phyloP scores from a whole-genome alignment of 2,113 vertebrate species.

The Ciconia stormi region DNA sequence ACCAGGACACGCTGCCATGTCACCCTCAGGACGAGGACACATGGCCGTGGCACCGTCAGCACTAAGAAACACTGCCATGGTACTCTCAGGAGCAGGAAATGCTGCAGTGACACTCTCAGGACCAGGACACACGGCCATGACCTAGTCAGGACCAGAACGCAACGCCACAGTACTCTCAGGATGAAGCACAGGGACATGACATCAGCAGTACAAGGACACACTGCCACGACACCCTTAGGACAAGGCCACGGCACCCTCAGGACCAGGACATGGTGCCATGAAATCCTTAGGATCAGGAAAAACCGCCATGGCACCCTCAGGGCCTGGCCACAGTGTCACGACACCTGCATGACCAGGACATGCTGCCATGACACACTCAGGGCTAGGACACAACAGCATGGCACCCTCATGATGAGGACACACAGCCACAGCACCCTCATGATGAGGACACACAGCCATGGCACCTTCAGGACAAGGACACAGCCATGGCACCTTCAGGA shows the following conservation, averaged over 20 bases:
- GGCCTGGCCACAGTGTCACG: no score
- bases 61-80: background rate
- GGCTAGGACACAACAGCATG: background rate
- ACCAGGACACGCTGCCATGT: background rate
- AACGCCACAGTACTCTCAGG: background rate
- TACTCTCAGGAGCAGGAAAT: background rate
- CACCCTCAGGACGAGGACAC: background rate
- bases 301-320: background rate
- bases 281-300: no score
- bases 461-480: background rate
- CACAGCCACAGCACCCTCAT: background rate
- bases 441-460: background rate
- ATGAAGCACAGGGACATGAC: fast-evolving
- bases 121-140: background rate
- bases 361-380: background rate
- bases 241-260: background rate
- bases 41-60: background rate
- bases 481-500: background rate
- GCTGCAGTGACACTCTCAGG: background rate
- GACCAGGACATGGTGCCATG: background rate
- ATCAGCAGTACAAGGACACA: background rate
- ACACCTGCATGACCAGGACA: background rate
- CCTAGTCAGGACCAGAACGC: background rate
- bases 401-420: background rate
- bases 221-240: no score